A percentile compares a stretch with the other conserved stretches of the same genome.
Conservation (phyloP, 92 coral and sea anemone genomes). For the Bergia sp. region DNA sequence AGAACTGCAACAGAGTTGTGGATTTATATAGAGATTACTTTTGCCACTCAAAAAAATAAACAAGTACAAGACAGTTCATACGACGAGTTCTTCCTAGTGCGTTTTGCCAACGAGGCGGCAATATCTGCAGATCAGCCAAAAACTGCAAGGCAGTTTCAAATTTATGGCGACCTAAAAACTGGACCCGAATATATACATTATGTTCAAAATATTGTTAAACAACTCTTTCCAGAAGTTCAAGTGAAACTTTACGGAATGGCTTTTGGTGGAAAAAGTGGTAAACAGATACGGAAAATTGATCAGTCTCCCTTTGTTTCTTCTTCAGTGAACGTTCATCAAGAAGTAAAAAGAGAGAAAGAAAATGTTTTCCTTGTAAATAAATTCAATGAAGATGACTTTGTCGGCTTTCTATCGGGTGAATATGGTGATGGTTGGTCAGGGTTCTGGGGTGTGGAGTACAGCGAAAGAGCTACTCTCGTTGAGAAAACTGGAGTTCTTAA, state of each 20-base stretch:
- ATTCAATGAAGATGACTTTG: constrained; percentile 32
- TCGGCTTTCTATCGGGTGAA: neutral
- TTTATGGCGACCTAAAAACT: constrained; percentile 18
- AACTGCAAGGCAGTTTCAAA: constrained; percentile 9
- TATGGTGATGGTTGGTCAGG: constrained; percentile 7
- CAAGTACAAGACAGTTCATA: neutral
- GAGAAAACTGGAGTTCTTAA: constrained; percentile 28
- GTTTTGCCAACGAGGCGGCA: neutral
- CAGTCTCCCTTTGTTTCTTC: neutral
- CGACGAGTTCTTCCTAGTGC: constrained; percentile 2
- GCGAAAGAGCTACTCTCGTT: constrained; percentile 21
- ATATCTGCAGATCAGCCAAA: neutral
- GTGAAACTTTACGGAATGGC: constrained; percentile 32
- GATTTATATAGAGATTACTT: constrained; percentile 15
- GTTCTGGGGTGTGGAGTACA: constrained; percentile 18
- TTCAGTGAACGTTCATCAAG: constrained; percentile 32
- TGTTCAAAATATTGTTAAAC: constrained; percentile 10
- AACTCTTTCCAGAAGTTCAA: constrained; percentile 39
- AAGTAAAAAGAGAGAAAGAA: constrained; percentile 22
- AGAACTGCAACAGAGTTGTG: constrained; percentile 14
- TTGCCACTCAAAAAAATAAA: neutral
- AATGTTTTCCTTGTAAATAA: constrained; percentile 3
- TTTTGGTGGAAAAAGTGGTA: constrained; percentile 38
- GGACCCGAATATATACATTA: constrained; percentile 16
- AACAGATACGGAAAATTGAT: neutral